Evolutionary conservation across 2,888 invertebrate genomes (phyloP).

Genomic region (Lathronympha strigana): DNA sequence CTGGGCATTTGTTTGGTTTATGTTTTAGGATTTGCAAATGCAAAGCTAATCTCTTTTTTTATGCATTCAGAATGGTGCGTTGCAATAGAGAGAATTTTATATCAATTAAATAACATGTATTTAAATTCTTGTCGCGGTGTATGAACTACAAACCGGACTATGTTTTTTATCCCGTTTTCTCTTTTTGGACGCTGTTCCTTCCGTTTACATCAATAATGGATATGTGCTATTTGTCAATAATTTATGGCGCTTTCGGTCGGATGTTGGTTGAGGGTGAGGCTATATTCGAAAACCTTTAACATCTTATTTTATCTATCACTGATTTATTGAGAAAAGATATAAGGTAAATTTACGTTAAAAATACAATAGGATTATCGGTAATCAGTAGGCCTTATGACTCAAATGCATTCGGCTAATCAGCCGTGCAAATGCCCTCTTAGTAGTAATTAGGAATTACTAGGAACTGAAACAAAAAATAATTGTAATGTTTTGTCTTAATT

Average conservation of each 20-base stretch:
- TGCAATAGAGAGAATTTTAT: too few species aligned
- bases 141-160: neutral
- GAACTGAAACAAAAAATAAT: neutral
- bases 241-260: constrained; percentile 1
- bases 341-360: neutral
- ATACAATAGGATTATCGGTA: neutral
- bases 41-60: too few species aligned
- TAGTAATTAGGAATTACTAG: neutral
- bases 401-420: neutral
- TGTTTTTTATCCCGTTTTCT: neutral
- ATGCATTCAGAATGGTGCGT: neutral
- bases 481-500: neutral
- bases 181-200: neutral
- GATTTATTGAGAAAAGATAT: too few species aligned
- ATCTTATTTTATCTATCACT: too few species aligned
- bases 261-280: neutral
- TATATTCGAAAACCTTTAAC: neutral
- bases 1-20: too few species aligned
- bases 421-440: neutral
- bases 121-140: too few species aligned
- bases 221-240: constrained; percentile 14
- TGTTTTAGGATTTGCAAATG: too few species aligned
- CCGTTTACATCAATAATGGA: constrained; percentile 12
- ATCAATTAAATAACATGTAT: too few species aligned
- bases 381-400: neutral